Base-by-base conservation (phyloP, 2,797 vertebrate genomes). In the Dallia pectoralis region DNA sequence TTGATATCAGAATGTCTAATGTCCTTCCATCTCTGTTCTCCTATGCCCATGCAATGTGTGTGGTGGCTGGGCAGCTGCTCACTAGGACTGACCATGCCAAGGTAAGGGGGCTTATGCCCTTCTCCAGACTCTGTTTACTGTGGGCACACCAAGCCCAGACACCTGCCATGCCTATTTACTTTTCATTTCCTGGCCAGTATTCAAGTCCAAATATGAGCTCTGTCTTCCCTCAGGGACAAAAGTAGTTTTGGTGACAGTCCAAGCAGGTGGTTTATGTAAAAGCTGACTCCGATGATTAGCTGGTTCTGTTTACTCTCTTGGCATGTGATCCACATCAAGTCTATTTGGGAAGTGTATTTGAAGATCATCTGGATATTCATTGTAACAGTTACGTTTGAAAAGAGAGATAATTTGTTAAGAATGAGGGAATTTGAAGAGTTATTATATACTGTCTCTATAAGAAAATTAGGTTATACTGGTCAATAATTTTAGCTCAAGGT, bases 151-250 rank as follows among this genome's bases (percentile, higher is more conserved):
- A 79, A 79, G 70, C 65, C 77, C 48, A 82, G 78, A 84, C 75
- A 82, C 67, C 81, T 84, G 79, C 77, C 81, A 80, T 82, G 81
- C 66, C 69, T 83, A 83, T 88, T 86, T 88, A 76, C 81, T 76
- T 86, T 85, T 88, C 79, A 89, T 84, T 79, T 84, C 82, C 81
- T 78, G 18, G 73, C 65, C 76, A n/a, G 74, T 70, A 86, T 74
- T 80, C 64, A 73, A 51, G 76, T 73, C 79, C 15, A 67, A 76
- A 82, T 69, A 84, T 75, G 86, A 79, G 79, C 49, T 61, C 19
- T 30, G 71, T 36, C 69, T 79, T 78, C 77, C 76, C 53, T 68
- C 51, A 56, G 51, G 79, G 72, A 71, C 74, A 9, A 44, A 56
- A 67, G 71, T 49, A 75, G 70, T 64, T 69, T 71, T 79, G 73